Conservation (phyloP, 1,140 invertebrate species). For the Drosophila dunni region DNA sequence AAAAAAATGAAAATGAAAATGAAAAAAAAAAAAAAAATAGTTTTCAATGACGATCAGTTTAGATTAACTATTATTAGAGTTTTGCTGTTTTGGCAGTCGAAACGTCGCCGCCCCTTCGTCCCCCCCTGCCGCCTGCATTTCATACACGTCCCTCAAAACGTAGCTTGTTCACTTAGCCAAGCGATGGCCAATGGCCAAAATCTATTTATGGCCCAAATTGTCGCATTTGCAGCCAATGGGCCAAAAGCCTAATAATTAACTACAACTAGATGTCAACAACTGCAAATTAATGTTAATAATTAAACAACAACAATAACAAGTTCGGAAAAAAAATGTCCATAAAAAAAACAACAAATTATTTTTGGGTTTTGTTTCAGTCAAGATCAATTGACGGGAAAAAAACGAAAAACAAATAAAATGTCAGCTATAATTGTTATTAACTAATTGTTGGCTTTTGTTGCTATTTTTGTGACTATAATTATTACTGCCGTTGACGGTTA, state of each 20-base stretch:
- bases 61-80: conserved; percentile 61
- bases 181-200: conserved; percentile 43
- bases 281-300: conserved; percentile 33
- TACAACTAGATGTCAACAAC: conserved; percentile 15
- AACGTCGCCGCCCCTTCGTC: neutral
- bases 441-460: conserved; percentile 5
- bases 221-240: conserved; percentile 54
- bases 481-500: neutral
- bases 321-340: neutral
- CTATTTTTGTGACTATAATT: neutral
- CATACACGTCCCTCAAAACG: conserved; percentile 11
- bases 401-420: neutral
- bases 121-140: neutral
- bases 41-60: conserved; percentile 31
- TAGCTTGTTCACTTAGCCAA: conserved; percentile 29
- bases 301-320: conserved; percentile 18
- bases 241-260: conserved; percentile 45
- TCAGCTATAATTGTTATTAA: conserved; percentile 24
- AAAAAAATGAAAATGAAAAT: conserved; percentile 4
- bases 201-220: conserved; percentile 53
- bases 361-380: conserved; percentile 8
- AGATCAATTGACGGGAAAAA: neutral
- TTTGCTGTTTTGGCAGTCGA: conserved; percentile 4
- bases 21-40: neutral
- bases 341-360: conserved; percentile 11